Evolutionary conservation across 1,140 invertebrate species (phyloP).

Genomic region (Frieseomelitta varia): DNA sequence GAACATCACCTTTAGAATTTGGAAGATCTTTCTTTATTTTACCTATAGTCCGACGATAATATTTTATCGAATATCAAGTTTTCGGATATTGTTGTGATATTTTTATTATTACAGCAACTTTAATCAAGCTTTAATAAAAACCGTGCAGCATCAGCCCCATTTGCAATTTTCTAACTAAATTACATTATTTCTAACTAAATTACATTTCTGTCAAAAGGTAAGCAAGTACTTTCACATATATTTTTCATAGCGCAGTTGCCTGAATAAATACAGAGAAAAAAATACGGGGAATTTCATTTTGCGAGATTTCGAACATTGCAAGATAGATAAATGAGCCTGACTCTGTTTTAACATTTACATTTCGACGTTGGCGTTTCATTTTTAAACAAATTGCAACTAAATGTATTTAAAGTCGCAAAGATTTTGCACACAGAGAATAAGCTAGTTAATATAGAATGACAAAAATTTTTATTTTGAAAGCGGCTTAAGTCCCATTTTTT

Average conservation of each 20-base stretch:
- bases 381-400: no score
- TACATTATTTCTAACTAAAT: background rate
- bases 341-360: no score
- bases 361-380: no score
- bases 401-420: no score
- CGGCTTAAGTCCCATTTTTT: no score
- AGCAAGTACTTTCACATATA: background rate
- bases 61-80: background rate
- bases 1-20: background rate
- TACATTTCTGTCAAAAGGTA: background rate
- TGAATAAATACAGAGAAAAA: background rate
- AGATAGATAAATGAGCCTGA: background rate
- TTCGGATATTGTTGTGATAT: background rate
- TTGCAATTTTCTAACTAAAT: slow-evolving; percentile 1
- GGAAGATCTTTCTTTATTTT: background rate
- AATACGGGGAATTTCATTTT: background rate
- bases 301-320: background rate
- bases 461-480: no score
- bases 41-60: background rate
- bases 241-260: background rate
- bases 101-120: background rate
- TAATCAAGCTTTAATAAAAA: background rate
- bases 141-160: background rate
- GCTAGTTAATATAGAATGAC: no score
- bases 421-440: no score